These are phyloP conservation scores for Drosophila serrata DNA, from an alignment of 1,140 invertebrate genomes.

Conservation along the genomic window DNA sequence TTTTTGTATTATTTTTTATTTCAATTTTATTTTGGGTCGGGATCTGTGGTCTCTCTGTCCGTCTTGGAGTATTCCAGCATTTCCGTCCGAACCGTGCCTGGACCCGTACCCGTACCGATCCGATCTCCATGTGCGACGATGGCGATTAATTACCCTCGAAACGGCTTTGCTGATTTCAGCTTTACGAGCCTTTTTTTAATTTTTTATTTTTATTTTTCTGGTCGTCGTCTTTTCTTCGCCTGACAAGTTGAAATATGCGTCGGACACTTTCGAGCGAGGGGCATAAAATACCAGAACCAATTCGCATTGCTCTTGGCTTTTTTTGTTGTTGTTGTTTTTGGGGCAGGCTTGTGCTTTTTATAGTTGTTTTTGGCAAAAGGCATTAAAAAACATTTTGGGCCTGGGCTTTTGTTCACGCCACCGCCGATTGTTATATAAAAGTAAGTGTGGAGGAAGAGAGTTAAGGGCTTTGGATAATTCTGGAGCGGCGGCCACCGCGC, in stretches of 20 bases:
- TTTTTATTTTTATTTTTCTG: constrained; percentile 72
- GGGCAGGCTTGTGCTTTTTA: constrained; percentile 47
- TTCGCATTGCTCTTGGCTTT: constrained; percentile 46
- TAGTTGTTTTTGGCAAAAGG: constrained; percentile 54
- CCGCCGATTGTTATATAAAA: constrained; percentile 33
- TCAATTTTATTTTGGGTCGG: constrained; percentile 29
- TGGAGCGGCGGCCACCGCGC: constrained; percentile 23
- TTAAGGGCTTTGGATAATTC: constrained; percentile 40
- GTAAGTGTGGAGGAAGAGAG: constrained; percentile 23
- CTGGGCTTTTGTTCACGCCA: constrained; percentile 54
- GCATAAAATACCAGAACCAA: constrained; percentile 75
- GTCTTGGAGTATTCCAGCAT: constrained; percentile 11
- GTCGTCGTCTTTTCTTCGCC: constrained; percentile 61
- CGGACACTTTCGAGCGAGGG: constrained; percentile 69
- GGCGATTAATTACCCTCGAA: constrained; percentile 74
- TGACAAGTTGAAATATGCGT: constrained; percentile 80
- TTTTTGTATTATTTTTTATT: neutral
- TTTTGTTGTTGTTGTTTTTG: constrained; percentile 24
- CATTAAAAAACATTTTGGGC: constrained; percentile 59
- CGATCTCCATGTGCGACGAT: constrained; percentile 47
- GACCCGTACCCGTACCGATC: constrained; percentile 17
- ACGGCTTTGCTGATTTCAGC: constrained; percentile 78
- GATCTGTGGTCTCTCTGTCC: constrained; percentile 32
- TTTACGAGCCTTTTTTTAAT: constrained; percentile 76
- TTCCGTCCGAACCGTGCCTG: constrained; percentile 17